Percentiles rank a stretch among this genome's conserved stretches.
These are phyloP conservation scores for Lynx canadensis DNA, from an alignment of 2,113 vertebrate species.

Conservation along the genomic window DNA sequence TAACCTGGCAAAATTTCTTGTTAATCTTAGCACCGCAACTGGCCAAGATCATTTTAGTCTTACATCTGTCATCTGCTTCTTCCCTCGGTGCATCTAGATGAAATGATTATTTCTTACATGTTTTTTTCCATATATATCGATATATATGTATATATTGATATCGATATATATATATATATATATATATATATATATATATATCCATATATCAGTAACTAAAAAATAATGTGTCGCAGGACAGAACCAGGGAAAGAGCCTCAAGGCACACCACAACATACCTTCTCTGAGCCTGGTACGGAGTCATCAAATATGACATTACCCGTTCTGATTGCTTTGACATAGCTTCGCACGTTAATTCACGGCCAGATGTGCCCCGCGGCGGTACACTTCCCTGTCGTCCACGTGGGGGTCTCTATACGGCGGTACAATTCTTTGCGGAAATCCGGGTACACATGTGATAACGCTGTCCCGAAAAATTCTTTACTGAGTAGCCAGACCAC, in stretches of 20 bases:
- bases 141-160: too few species aligned
- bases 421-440: not conserved
- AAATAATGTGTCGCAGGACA: not conserved
- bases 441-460: not conserved
- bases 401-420: rapidly evolving
- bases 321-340: not conserved
- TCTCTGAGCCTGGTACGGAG: not conserved
- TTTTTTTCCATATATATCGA: too few species aligned
- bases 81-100: not conserved
- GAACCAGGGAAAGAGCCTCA: not conserved
- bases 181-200: not conserved
- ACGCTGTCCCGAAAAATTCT: not conserved
- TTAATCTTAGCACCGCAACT: not conserved
- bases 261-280: not conserved
- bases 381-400: not conserved
- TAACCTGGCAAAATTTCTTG: not conserved
- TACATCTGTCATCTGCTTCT: not conserved
- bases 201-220: not conserved
- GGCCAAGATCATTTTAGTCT: not conserved
- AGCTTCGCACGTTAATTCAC: too few species aligned
- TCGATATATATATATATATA: too few species aligned
- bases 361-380: not conserved
- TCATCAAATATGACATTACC: not conserved
- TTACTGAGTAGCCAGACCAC: not conserved
- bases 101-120: not conserved